phyloP scores from a whole-genome alignment of 2,113 vertebrate genomes.

The Engystomops pustulosus region DNA sequence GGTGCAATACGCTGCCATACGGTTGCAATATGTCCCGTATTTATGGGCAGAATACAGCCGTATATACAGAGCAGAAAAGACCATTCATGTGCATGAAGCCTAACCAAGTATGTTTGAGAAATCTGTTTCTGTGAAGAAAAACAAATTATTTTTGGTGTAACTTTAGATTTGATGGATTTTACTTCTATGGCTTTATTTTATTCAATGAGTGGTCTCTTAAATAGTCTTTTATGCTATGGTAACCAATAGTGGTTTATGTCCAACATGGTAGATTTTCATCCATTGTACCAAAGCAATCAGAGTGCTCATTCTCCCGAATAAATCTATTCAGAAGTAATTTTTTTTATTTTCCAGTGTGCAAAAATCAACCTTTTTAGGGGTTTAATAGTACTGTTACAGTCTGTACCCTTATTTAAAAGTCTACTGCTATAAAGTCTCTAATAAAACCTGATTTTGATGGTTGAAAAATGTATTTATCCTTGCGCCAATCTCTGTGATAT shows the following conservation, averaged over 20 bases:
- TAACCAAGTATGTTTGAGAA: too few relatives aligned
- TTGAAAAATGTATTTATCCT: slow-evolving; percentile 30
- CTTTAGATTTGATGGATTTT: too few relatives aligned
- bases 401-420: neutral
- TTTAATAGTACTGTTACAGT: neutral
- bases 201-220: too few relatives aligned
- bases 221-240: too few relatives aligned
- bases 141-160: too few relatives aligned
- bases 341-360: slow-evolving; percentile 5
- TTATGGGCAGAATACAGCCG: too few relatives aligned
- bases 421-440: neutral
- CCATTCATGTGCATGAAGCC: too few relatives aligned
- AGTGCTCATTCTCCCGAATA: slow-evolving; percentile 19
- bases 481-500: neutral
- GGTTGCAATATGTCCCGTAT: too few relatives aligned
- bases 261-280: neutral
- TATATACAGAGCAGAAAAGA: too few relatives aligned
- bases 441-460: slow-evolving; percentile 43
- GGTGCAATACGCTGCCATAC: too few relatives aligned
- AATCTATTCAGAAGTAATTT: slow-evolving; percentile 3
- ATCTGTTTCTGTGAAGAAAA: too few relatives aligned
- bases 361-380: neutral
- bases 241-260: neutral
- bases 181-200: too few relatives aligned
- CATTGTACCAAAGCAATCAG: neutral